phyloP scores from a whole-genome alignment of 2,888 invertebrate species.

The Ophioninae sp. region DNA sequence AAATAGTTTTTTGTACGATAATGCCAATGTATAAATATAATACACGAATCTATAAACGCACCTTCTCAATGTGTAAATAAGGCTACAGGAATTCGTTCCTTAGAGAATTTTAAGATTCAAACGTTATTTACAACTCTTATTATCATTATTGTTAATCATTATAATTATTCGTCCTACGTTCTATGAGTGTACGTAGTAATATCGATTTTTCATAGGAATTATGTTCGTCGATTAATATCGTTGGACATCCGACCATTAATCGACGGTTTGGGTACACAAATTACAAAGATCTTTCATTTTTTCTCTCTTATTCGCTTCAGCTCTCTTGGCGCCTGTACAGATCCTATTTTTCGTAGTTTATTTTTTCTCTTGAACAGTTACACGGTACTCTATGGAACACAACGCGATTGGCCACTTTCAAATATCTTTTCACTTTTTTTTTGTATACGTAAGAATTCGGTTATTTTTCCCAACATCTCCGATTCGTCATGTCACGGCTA shows the following conservation, averaged over 20 bases:
- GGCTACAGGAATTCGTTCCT: conserved; percentile 57
- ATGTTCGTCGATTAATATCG: conserved; percentile 23
- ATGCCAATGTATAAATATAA: conserved; percentile 1
- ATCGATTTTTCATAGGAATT: conserved; percentile 56
- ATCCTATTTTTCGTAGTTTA: conserved; percentile 3
- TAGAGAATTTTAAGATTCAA: conserved; percentile 43
- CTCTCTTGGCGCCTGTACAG: background rate
- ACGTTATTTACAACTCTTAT: conserved; percentile 53
- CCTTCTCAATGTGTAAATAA: conserved; percentile 56
- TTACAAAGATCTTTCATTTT: conserved; percentile 26
- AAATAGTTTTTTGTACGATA: conserved; percentile 55
- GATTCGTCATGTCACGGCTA: background rate
- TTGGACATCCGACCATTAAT: conserved; percentile 28
- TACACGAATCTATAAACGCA: conserved; percentile 36
- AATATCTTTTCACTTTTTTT: conserved; percentile 38
- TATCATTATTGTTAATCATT: background rate
- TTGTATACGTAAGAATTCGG: conserved; percentile 30
- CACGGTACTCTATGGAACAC: conserved; percentile 44
- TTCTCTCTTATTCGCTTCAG: conserved; percentile 10
- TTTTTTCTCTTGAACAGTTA: conserved; percentile 20
- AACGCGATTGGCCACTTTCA: conserved; percentile 55
- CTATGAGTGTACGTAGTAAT: conserved; percentile 59
- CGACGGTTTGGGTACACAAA: conserved; percentile 20
- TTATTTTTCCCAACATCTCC: conserved; percentile 22
- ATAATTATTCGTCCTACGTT: conserved; percentile 36